Conservation (phyloP, 92 coral and sea anemone genomes). For the Paragorgia papillata region DNA sequence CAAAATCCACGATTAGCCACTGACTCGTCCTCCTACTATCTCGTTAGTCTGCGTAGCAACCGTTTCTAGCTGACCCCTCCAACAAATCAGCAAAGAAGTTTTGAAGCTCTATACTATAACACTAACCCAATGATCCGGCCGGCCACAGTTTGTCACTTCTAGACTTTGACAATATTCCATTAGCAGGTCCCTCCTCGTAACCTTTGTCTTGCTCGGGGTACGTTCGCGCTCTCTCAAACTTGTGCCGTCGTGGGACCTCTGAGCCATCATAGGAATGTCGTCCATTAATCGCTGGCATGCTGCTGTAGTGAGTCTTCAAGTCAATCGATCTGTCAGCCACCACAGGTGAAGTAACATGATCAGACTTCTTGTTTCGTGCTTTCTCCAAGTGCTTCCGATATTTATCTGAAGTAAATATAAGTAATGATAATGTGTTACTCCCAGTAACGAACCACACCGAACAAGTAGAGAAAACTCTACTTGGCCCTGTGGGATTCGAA, state of each 20-base stretch:
- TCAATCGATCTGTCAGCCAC: constrained; percentile 39
- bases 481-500: too few species aligned
- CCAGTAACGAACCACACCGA: too few species aligned
- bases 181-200: constrained; percentile 10
- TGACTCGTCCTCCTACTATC: too few species aligned
- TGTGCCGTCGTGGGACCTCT: background rate
- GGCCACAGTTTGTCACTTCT: constrained; percentile 18
- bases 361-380: constrained; percentile 52
- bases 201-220: constrained; percentile 22
- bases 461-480: too few species aligned
- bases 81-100: too few species aligned
- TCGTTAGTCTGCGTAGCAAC: too few species aligned
- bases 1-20: too few species aligned
- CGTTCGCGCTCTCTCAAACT: constrained; percentile 19
- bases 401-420: constrained; percentile 57
- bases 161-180: background rate
- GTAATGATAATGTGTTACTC: too few species aligned
- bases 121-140: constrained; percentile 25
- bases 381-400: constrained; percentile 73
- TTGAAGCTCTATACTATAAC: too few species aligned
- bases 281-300: constrained; percentile 25
- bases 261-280: constrained; percentile 15
- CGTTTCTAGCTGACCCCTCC: too few species aligned
- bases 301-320: constrained; percentile 11
- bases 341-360: constrained; percentile 40